phyloP scores from a whole-genome alignment of 1,140 invertebrate genomes.

The Caligus rogercresseyi region DNA sequence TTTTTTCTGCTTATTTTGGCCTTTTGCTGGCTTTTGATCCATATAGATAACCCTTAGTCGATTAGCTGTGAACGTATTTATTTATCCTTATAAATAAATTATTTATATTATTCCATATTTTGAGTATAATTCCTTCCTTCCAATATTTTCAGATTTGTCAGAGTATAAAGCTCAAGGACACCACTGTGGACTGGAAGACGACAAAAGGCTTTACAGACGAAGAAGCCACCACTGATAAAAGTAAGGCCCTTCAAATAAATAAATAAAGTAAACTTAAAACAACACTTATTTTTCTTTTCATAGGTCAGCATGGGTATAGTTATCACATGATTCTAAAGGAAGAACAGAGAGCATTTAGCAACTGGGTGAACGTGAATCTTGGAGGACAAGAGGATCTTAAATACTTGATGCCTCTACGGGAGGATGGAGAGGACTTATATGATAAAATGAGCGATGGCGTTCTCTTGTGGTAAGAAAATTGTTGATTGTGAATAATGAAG shows the following conservation, averaged over 20 bases:
- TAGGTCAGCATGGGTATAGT: conserved; percentile 15
- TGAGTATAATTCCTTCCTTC: too few species aligned
- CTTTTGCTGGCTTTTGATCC: too few species aligned
- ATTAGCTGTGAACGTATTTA: too few species aligned
- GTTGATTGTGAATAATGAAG: neutral
- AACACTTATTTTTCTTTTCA: neutral
- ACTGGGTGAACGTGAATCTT: conserved; percentile 94
- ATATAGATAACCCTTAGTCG: too few species aligned
- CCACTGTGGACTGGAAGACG: conserved; percentile 9
- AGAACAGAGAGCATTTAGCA: conserved; percentile 92
- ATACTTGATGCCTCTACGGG: conserved; percentile 72
- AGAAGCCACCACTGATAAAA: conserved; percentile 16
- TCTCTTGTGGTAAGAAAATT: conserved; percentile 61
- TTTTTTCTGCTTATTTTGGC: too few species aligned
- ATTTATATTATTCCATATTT: too few species aligned
- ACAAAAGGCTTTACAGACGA: conserved; percentile 13
- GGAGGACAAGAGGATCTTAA: conserved; percentile 68
- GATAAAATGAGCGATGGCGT: conserved; percentile 90
- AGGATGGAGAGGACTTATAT: conserved; percentile 72
- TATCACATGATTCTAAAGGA: conserved; percentile 72
- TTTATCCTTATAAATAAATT: too few species aligned
- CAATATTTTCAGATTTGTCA: conserved; percentile 12
- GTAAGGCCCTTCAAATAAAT: neutral
- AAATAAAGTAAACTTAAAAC: neutral
- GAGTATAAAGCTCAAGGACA: neutral